phyloP scores from a whole-genome alignment of 2,888 invertebrate species.

The Flexamia atlantica region DNA sequence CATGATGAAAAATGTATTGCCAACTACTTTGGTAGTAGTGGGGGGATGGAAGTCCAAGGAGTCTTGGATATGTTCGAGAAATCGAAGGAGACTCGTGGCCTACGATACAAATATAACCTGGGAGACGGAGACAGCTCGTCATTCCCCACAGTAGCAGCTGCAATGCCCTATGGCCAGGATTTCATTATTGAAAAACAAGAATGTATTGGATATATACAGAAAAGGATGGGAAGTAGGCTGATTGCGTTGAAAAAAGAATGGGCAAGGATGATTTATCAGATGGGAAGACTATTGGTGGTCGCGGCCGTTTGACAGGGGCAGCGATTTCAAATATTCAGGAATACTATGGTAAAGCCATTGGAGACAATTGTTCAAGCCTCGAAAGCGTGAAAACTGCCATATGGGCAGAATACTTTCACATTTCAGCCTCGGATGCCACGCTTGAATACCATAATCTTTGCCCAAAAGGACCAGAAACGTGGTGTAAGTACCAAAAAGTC shows the following conservation, averaged over 20 bases:
- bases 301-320: conserved; percentile 68
- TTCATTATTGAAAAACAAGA: conserved; percentile 44
- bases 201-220: conserved; percentile 43
- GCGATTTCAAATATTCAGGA: conserved; percentile 67
- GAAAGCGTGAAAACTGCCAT: background rate
- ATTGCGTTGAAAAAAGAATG: conserved; percentile 37
- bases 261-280: conserved; percentile 14
- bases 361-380: background rate
- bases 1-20: background rate
- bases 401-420: background rate
- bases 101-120: conserved; percentile 50
- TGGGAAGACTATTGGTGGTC: conserved; percentile 64
- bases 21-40: background rate
- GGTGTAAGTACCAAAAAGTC: conserved; percentile 14
- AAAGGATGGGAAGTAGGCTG: conserved; percentile 64
- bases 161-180: conserved; percentile 46
- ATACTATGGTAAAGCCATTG: conserved; percentile 66
- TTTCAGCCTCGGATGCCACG: conserved; percentile 64
- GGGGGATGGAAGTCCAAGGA: background rate
- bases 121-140: conserved; percentile 56
- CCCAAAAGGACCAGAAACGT: background rate
- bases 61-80: background rate
- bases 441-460: background rate
- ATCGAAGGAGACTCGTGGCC: background rate
- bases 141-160: background rate